Evolutionary conservation across 2,797 vertebrate species (phyloP).

Genomic region (Diplodus sargus): DNA sequence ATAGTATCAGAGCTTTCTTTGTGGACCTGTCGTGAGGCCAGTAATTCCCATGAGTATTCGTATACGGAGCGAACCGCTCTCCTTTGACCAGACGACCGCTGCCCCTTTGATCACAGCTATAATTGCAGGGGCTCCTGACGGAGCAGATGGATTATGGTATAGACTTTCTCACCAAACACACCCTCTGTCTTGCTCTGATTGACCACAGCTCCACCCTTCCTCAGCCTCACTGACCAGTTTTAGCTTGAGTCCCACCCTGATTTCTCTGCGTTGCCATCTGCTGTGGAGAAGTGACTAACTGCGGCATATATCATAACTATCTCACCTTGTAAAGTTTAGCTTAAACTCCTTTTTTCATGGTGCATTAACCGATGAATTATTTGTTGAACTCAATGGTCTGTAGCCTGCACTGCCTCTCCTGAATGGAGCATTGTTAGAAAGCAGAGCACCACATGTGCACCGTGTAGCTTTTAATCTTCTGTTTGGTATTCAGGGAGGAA

Average conservation of each 20-base stretch:
- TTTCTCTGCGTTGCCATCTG: slow-evolving; percentile 36
- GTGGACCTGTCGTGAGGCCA: slow-evolving; percentile 1
- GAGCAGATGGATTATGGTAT: slow-evolving; percentile 69
- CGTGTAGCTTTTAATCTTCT: slow-evolving; percentile 18
- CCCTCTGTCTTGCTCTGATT: slow-evolving; percentile 62
- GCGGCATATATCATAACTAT: slow-evolving; percentile 43
- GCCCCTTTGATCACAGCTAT: slow-evolving; percentile 74
- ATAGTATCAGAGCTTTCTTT: slow-evolving; percentile 35
- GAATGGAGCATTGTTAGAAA: slow-evolving; percentile 43
- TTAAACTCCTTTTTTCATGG: slow-evolving; percentile 45
- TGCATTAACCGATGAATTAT: slow-evolving; percentile 53
- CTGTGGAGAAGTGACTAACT: slow-evolving; percentile 12
- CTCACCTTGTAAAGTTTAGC: slow-evolving; percentile 44
- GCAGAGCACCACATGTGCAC: slow-evolving; percentile 6
- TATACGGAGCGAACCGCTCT: slow-evolving; percentile 55
- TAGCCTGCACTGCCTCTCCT: slow-evolving; percentile 23
- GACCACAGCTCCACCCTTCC: slow-evolving; percentile 75
- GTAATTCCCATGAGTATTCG: slow-evolving; percentile 51
- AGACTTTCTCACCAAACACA: slow-evolving; percentile 54
- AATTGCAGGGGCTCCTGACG: slow-evolving; percentile 71
- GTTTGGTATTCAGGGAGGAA: slow-evolving; percentile 20
- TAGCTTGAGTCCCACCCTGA: slow-evolving; percentile 62
- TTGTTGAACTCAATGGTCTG: slow-evolving; percentile 51
- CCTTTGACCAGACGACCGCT: slow-evolving; percentile 52
- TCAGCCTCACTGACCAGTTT: slow-evolving; percentile 55